Conservation (phyloP, 2,888 invertebrate species). For the Steromphala cineraria region DNA sequence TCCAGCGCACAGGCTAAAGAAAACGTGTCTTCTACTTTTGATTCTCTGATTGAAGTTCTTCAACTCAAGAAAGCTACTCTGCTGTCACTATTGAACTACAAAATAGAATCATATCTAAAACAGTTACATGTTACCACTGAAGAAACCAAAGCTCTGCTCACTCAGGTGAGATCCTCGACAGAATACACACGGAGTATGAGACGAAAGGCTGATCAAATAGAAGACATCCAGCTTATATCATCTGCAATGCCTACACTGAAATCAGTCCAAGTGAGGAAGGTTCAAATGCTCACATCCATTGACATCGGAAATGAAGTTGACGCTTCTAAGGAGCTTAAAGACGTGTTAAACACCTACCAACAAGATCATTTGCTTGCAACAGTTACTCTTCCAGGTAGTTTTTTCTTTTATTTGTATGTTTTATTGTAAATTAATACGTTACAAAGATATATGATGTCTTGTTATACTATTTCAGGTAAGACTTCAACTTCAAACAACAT, state of each 20-base stretch:
- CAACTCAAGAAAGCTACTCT: neutral
- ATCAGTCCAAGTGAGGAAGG: too few relatives aligned
- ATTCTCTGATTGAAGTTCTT: neutral
- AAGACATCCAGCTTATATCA: neutral
- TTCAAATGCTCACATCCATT: too few relatives aligned
- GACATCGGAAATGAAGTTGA: too few relatives aligned
- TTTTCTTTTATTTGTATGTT: too few relatives aligned
- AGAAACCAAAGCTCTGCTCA: neutral
- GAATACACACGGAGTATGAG: neutral
- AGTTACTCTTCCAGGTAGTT: too few relatives aligned
- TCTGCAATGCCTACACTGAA: neutral
- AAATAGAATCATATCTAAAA: neutral
- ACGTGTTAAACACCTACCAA: too few relatives aligned
- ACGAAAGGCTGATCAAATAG: neutral
- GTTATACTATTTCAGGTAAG: too few relatives aligned
- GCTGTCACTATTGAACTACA: neutral
- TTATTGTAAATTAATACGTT: too few relatives aligned
- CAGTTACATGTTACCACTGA: neutral
- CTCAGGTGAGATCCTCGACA: neutral
- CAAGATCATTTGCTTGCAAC: too few relatives aligned
- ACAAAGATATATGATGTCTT: too few relatives aligned
- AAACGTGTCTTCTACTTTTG: neutral
- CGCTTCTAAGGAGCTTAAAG: too few relatives aligned
- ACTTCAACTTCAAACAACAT: too few relatives aligned
- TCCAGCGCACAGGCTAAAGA: neutral